Percentiles rank a stretch among this genome's conserved stretches.
These are phyloP conservation scores for Balaeniceps rex DNA, from an alignment of 2,113 vertebrate genomes.

Conservation along the genomic window DNA sequence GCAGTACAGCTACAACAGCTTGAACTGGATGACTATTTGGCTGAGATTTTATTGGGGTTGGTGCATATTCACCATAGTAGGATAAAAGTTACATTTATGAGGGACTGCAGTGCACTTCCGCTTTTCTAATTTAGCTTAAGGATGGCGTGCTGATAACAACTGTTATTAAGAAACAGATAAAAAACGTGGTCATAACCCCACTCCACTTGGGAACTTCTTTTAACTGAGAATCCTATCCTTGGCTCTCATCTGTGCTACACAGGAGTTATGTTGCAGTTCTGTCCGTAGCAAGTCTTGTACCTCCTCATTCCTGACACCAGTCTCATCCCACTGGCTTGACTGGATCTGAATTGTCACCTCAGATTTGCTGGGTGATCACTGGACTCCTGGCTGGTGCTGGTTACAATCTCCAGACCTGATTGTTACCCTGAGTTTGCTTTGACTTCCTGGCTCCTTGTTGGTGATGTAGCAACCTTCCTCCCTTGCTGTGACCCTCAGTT, in stretches of 20 bases:
- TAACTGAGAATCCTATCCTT: not conserved
- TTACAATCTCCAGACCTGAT: not conserved
- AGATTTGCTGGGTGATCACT: not conserved
- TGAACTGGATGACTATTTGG: not conserved
- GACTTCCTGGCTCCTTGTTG: not conserved
- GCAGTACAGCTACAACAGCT: not conserved
- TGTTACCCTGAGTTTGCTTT: not conserved
- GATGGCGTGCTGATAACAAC: not conserved
- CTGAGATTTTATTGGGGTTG: not conserved
- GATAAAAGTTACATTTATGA: not conserved
- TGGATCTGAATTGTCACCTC: not conserved
- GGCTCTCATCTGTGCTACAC: not conserved
- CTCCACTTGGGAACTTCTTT: not conserved
- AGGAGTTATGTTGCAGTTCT: not conserved
- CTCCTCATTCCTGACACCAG: not conserved
- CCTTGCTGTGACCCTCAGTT: not conserved
- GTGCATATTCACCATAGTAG: not conserved
- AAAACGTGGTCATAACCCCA: not conserved
- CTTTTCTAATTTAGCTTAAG: not conserved
- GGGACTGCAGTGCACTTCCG: not conserved
- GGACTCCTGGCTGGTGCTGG: not conserved
- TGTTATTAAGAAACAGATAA: not conserved
- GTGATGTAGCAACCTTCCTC: not conserved
- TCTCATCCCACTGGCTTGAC: not conserved
- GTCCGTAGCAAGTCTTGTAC: not conserved